phyloP scores from a whole-genome alignment of 1,140 invertebrate genomes.

The Drosophila cardini region DNA sequence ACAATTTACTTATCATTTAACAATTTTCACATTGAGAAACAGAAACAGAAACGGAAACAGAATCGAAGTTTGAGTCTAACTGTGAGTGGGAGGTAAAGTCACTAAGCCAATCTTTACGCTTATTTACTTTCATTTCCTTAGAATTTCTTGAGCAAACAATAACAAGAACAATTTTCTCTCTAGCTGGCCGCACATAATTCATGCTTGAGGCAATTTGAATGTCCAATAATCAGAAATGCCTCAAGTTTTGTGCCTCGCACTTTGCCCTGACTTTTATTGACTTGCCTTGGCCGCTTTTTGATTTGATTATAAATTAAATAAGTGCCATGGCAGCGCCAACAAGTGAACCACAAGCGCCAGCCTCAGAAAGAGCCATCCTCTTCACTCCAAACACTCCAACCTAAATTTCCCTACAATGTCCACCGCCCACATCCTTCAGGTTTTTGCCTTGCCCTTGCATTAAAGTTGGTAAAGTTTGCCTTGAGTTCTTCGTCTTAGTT shows the following conservation, averaged over 20 bases:
- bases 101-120: constrained; percentile 78
- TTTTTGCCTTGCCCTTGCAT: constrained; percentile 3
- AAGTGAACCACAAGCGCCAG: constrained; percentile 39
- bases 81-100: constrained; percentile 39
- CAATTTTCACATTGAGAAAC: constrained; percentile 55
- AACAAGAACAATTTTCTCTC: constrained; percentile 34
- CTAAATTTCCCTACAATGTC: too few relatives aligned
- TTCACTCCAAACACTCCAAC: too few relatives aligned
- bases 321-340: constrained; percentile 48
- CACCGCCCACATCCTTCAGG: too few relatives aligned
- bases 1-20: constrained; percentile 74
- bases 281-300: constrained; percentile 58
- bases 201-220: constrained; percentile 80
- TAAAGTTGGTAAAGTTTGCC: constrained; percentile 36
- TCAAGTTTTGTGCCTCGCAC: constrained; percentile 57
- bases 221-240: constrained; percentile 78
- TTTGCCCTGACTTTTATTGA: constrained; percentile 73
- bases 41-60: background rate
- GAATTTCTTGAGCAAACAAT: constrained; percentile 66
- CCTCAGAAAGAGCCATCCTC: constrained; percentile 45
- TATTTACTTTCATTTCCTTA: constrained; percentile 75
- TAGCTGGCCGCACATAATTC: constrained; percentile 71
- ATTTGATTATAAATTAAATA: constrained; percentile 79
- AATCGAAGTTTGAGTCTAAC: background rate
- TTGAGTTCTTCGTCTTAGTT: background rate